Evolutionary conservation across 2,113 vertebrate species (phyloP), one percentile per base, ranked within the genome.

Genomic region (Pithys albifrons): DNA sequence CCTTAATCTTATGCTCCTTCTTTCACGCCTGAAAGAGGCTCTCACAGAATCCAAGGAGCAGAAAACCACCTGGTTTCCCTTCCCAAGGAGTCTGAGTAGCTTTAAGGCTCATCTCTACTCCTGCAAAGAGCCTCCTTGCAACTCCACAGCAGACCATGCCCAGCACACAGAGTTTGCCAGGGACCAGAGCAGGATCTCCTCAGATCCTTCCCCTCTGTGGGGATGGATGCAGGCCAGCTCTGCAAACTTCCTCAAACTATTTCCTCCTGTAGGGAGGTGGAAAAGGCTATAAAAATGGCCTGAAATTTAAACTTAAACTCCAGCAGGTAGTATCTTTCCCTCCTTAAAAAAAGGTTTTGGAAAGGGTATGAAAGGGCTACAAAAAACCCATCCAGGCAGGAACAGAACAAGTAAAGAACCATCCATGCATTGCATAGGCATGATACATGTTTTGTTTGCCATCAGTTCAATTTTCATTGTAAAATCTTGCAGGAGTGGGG

Each of bases 1-100:
- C 67, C 67, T 88, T 89, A 93, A 93, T 92, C 67, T 64, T 66
- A 18, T 64, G 67, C 46, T 80, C 31, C 82, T 88, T 46, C 64
- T 71, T 77, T 73, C 49, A 76, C 83, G 72, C 12, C 55, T 70
- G 43, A 86, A 80, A 72, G 51, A 85, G 75, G 69, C 25, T 83
- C 88, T 90, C 31, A 45, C 8, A 37, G 37, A 80, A 76, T 35
- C 55, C 29, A 85, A 77, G 37, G 23, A 66, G n/a, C 61, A 82
- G 57, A 79, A 95, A 87, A 55, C 52, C 57, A 67, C 25, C 37
- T 82, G 37, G 15, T n/a, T 77, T 87, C 43, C 66, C 31, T 62
- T 77, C 54, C 69, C 55, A 81, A 84, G 19, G 67, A 62, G 13
- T 22, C 0, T 45, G 28, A 70, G 23, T 12, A n/a, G 48, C 43